These are phyloP conservation scores for Remorina albescens DNA, from an alignment of 2,797 vertebrate species.

Conservation along the genomic window DNA sequence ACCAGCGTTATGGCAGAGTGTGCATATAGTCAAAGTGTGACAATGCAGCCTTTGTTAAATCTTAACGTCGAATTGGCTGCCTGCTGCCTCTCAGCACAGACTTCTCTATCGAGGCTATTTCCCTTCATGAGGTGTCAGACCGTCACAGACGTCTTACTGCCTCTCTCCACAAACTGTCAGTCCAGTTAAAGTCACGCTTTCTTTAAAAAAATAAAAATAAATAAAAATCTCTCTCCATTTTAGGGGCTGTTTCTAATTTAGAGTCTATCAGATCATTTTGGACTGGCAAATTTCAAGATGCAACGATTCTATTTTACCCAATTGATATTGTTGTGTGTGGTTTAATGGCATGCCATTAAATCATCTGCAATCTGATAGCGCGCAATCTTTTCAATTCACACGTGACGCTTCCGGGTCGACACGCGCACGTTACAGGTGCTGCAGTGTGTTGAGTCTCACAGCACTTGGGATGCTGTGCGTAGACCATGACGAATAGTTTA, in stretches of 20 bases:
- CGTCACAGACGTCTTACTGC: constrained; percentile 3
- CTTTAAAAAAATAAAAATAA: too few species aligned
- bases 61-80: constrained; percentile 42
- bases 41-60: constrained; percentile 29
- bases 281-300: background rate
- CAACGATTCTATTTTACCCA: background rate
- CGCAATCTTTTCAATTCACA: constrained; percentile 28
- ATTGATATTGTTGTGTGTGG: background rate
- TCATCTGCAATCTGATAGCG: background rate
- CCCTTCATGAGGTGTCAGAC: constrained; percentile 23
- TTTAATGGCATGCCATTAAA: background rate
- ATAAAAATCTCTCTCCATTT: too few species aligned
- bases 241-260: too few species aligned
- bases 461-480: constrained; percentile 52
- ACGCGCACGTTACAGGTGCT: constrained; percentile 58
- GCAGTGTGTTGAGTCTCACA: constrained; percentile 46
- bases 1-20: constrained; percentile 25
- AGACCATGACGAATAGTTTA: too few species aligned
- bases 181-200: constrained; percentile 16
- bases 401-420: constrained; percentile 35
- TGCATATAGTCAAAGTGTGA: constrained; percentile 31
- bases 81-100: constrained; percentile 35
- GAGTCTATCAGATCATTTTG: background rate
- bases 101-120: constrained; percentile 21
- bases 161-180: background rate